Evolutionary conservation across 2,888 invertebrate species (phyloP), one percentile per base, ranked within the genome.

Genomic region (Polietes domitor): DNA sequence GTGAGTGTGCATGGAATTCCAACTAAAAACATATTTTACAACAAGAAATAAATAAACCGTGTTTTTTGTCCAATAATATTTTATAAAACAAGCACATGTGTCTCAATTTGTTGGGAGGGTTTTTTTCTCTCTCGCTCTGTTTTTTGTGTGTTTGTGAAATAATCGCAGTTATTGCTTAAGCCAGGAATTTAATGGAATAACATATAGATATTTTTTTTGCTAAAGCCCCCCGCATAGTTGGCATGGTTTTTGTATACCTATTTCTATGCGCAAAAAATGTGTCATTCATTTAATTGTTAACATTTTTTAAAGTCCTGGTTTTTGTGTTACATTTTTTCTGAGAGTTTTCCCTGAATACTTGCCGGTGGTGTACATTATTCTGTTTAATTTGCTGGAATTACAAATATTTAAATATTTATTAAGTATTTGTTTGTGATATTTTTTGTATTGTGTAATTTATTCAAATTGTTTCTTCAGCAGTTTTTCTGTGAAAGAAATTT

Each of bases 81-180:
- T 10, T 19, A 58, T 24, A 58, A 58, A 24, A 58, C 15, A 12
- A 58, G 26, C 58, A 58, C 26, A 24, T 58, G 58, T 12, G 58
- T 10, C 15, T 15, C 58, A 58, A 24, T 58, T 24, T 21, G 26
- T 58, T 26, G 9, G 10, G 7, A 37, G 10, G 50, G 21, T n/a
- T 53, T 58, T 58, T 58, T 58, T 58, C 24, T 53, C 3, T 47
- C n/a, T n/a, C n/a, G n/a, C n/a, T n/a, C n/a, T n/a, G n/a, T n/a
- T n/a, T n/a, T n/a, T n/a, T n/a, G n/a, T 50, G 50, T 12, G 19
- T 50, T 50, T 50, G n/a, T 2, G 47, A 4, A 6, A 32, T 6
- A 19, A n/a, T 50, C 41, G 15, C n/a, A 47, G 15, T 47, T 53
- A 53, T 53, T 21, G 19, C n/a, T 53, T 21, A 53, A 53, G 19